These are phyloP conservation scores for Sinopyrophorus schimmeli DNA, from an alignment of 2,888 invertebrate species.

Conservation along the genomic window DNA sequence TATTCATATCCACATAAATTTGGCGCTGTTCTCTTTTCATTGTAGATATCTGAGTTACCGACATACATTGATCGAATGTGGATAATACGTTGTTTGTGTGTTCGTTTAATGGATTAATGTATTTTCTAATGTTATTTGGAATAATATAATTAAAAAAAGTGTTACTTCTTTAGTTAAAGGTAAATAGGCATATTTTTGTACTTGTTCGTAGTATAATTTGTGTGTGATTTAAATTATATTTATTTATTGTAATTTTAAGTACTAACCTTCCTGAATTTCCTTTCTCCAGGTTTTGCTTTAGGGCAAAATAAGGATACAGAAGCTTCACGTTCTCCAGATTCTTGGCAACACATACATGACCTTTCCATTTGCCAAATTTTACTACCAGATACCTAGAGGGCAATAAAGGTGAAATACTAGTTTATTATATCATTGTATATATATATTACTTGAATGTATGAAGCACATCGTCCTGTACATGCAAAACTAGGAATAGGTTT, in stretches of 20 bases:
- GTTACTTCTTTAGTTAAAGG: not conserved
- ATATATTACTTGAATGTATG: conserved; percentile 90
- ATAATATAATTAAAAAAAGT: not conserved
- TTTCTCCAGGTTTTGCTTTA: conserved; percentile 83
- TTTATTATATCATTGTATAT: too few species aligned
- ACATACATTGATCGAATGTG: conserved; percentile 7
- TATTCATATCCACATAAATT: too few species aligned
- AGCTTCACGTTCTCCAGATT: conserved; percentile 89
- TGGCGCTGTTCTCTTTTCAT: not conserved
- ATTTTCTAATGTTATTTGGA: not conserved
- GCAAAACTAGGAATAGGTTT: conserved; percentile 94
- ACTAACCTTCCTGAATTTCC: conserved; percentile 79
- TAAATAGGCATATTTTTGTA: not conserved
- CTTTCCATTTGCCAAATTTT: conserved; percentile 97
- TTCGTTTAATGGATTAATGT: not conserved
- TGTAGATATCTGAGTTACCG: conserved; percentile 2
- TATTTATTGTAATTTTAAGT: not conserved
- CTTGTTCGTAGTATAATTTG: not conserved
- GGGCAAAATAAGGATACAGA: conserved; percentile 87
- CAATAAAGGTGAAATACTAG: conserved; percentile 12
- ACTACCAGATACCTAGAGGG: conserved; percentile 81
- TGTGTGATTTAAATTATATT: not conserved
- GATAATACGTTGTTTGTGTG: not conserved
- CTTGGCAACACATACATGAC: conserved; percentile 94
- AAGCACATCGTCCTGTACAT: conserved; percentile 87